Evolutionary conservation across 2,113 vertebrate species (phyloP), one percentile per base, ranked within the genome.

Genomic region (Brachypteracias leptosomus): DNA sequence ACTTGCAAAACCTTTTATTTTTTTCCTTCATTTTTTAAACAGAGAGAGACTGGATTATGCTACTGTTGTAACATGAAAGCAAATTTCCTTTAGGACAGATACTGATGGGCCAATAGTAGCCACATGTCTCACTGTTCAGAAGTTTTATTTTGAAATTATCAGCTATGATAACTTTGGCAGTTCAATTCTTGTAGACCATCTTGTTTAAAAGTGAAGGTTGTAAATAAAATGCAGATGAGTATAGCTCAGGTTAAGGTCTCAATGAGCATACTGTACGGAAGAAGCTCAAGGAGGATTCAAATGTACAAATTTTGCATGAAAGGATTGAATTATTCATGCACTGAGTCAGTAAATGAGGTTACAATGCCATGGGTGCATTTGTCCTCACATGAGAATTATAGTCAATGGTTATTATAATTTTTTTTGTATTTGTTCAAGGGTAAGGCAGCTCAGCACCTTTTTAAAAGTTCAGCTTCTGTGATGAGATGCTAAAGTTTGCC

Each of bases 241-340:
- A 29, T 42, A 68, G 7, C 33, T 90, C 63, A 42, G 29, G 35
- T 86, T 91, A 55, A 80, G 70, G 36, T 54, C 65, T 83, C 42
- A 42, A 58, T 25, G 38, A 92, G 18, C 20, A 46, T 58, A 29
- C 10, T 66, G 29, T 72, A 40, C 76, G 13, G 24, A 68, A 65
- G 20, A 67, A 86, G 47, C 20, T 77, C 52, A 88, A 79, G 67
- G 92, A 83, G 10, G 44, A 82, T 24, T 82, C 46, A 80, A 47
- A 65, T 9, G 29, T 40, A 61, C 20, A 76, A n/a, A 89, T 93
- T 90, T 85, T 77, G 20, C 46, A 52, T 20, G 15, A 85, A 90
- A 74, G 36, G 18, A 7, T 70, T 89, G 82, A 94, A 94, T 95
- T 93, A 96, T 92, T 95, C 73, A 95, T 96, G 36, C 33, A 62